phyloP scores from a whole-genome alignment of 2,113 vertebrate species.

The Rissa tridactyla region DNA sequence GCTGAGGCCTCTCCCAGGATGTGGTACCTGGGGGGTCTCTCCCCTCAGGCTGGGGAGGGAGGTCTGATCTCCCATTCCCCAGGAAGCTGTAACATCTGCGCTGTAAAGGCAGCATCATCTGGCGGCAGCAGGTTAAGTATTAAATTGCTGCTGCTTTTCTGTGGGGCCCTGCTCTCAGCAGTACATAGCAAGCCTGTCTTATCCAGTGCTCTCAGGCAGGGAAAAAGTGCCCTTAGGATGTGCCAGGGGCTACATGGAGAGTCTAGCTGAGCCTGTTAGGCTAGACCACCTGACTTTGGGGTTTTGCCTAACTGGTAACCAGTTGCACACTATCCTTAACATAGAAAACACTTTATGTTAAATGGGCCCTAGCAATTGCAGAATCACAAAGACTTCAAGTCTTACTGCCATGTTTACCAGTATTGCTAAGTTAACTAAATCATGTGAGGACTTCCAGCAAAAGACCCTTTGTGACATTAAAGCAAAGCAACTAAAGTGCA shows the following conservation, averaged over 20 bases:
- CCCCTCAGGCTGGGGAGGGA: not conserved
- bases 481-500: not conserved
- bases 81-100: not conserved
- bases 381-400: not conserved
- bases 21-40: not conserved
- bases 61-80: not conserved
- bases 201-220: not conserved
- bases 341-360: not conserved
- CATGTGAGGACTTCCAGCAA: not conserved
- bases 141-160: not conserved
- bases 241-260: not conserved
- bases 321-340: not conserved
- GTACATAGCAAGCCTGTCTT: not conserved
- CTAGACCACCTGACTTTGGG: not conserved
- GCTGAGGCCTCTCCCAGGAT: not conserved
- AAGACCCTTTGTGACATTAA: not conserved
- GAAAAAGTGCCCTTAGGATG: not conserved
- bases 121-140: not conserved
- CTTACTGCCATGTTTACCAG: not conserved
- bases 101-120: not conserved
- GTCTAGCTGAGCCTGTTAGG: not conserved
- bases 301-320: not conserved
- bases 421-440: not conserved
- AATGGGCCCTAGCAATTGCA: not conserved
- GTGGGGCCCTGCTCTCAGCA: not conserved